Conservation (phyloP, 2,888 invertebrate species). For the Meiosimyza platycephala region DNA sequence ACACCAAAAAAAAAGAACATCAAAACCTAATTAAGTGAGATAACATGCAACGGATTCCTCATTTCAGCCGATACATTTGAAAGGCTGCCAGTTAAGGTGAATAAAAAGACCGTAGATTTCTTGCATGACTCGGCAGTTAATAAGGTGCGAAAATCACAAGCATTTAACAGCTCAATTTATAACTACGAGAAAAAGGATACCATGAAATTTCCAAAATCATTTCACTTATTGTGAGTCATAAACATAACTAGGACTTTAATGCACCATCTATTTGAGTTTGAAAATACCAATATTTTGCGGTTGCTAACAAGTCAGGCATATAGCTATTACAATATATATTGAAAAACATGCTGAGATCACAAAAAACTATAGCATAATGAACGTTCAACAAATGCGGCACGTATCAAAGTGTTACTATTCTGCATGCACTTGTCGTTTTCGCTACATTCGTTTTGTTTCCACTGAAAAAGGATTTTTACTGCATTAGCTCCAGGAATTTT, state of each 20-base stretch:
- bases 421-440: slow-evolving; percentile 16
- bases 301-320: slow-evolving; percentile 16
- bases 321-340: background rate
- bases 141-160: slow-evolving; percentile 41
- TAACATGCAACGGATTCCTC: background rate
- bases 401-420: slow-evolving; percentile 4
- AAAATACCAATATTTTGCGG: slow-evolving; percentile 7
- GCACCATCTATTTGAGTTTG: background rate
- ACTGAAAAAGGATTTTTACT: background rate
- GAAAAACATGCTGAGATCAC: background rate
- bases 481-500: slow-evolving; percentile 2
- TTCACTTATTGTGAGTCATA: background rate
- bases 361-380: background rate
- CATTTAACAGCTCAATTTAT: slow-evolving; percentile 41
- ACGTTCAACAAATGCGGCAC: background rate
- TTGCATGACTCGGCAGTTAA: slow-evolving; percentile 39
- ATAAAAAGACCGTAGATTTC: background rate
- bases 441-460: background rate
- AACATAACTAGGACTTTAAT: background rate
- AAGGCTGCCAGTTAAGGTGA: background rate
- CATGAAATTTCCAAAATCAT: background rate
- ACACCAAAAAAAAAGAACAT: background rate
- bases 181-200: background rate
- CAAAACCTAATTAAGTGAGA: background rate
- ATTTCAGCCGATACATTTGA: background rate